These are phyloP conservation scores for Misgurnus anguillicaudatus DNA, from an alignment of 2,113 vertebrate genomes.

Conservation along the genomic window DNA sequence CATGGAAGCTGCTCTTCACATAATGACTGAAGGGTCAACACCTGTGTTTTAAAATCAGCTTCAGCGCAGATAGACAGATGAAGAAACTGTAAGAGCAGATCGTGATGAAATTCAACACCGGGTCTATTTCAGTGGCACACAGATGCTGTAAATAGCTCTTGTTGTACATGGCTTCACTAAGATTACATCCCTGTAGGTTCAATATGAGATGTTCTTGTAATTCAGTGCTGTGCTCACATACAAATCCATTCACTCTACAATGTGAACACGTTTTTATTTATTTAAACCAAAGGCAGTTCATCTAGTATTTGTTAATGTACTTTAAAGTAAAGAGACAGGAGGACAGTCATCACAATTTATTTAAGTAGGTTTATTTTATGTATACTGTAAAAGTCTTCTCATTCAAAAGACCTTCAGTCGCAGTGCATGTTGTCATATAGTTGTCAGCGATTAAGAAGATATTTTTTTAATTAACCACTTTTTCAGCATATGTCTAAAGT, in stretches of 20 bases:
- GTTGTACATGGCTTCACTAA: neutral
- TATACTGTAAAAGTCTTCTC: too few species aligned
- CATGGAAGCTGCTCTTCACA: constrained; percentile 15
- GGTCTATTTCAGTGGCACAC: constrained; percentile 48
- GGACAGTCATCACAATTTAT: too few species aligned
- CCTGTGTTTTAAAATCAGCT: constrained; percentile 60
- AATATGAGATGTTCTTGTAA: constrained; percentile 7
- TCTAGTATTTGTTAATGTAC: too few species aligned
- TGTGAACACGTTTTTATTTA: too few species aligned
- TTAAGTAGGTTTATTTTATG: too few species aligned
- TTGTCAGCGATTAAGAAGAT: too few species aligned
- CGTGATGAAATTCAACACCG: constrained; percentile 42
- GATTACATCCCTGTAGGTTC: constrained; percentile 11
- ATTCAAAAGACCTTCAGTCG: too few species aligned
- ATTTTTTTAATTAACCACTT: too few species aligned
- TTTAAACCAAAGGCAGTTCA: too few species aligned
- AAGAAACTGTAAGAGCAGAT: constrained; percentile 1
- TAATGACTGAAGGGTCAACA: constrained; percentile 56
- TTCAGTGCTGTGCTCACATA: neutral
- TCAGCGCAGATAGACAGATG: constrained; percentile 12
- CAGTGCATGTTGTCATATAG: too few species aligned
- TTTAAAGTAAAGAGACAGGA: too few species aligned
- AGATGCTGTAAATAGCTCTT: constrained; percentile 45
- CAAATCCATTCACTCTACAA: neutral
- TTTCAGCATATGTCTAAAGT: too few species aligned